These are phyloP conservation scores for Agrenia bidenticulata DNA, from an alignment of 2,888 invertebrate species.

Conservation along the genomic window DNA sequence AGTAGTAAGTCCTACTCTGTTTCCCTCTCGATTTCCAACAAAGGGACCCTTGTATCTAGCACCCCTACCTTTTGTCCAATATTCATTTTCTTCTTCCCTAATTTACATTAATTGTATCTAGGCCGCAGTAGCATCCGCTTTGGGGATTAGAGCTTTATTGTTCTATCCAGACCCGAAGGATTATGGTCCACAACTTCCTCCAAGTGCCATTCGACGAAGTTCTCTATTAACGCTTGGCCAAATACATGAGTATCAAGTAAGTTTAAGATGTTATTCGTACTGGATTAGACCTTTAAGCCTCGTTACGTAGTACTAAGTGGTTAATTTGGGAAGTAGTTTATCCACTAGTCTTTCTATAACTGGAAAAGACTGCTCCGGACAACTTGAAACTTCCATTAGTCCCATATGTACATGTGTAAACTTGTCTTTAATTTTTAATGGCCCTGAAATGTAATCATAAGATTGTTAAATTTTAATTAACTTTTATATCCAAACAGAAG, in stretches of 20 bases:
- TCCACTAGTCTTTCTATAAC: no score
- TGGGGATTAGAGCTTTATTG: slow-evolving; percentile 46
- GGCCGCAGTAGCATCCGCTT: slow-evolving; percentile 38
- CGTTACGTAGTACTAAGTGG: no score
- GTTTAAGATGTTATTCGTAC: not conserved
- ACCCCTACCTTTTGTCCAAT: not conserved
- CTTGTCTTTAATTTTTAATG: no score
- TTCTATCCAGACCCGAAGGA: slow-evolving; percentile 52
- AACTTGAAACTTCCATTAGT: no score
- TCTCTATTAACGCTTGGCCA: slow-evolving; percentile 50
- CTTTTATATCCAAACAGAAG: slow-evolving; percentile 36
- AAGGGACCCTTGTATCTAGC: no score
- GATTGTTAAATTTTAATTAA: no score
- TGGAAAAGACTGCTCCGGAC: no score
- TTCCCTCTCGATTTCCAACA: not conserved
- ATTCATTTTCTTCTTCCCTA: not conserved
- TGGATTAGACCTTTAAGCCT: not conserved
- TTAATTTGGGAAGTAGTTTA: no score
- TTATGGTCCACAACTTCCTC: slow-evolving; percentile 46
- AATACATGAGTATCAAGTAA: slow-evolving; percentile 52
- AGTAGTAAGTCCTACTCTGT: slow-evolving; percentile 39
- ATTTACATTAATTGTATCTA: slow-evolving; percentile 15
- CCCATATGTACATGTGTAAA: no score
- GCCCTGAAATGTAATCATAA: no score
- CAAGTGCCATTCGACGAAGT: slow-evolving; percentile 40